Base-by-base conservation (phyloP, 2,113 vertebrate species). In the Columbina picui region DNA sequence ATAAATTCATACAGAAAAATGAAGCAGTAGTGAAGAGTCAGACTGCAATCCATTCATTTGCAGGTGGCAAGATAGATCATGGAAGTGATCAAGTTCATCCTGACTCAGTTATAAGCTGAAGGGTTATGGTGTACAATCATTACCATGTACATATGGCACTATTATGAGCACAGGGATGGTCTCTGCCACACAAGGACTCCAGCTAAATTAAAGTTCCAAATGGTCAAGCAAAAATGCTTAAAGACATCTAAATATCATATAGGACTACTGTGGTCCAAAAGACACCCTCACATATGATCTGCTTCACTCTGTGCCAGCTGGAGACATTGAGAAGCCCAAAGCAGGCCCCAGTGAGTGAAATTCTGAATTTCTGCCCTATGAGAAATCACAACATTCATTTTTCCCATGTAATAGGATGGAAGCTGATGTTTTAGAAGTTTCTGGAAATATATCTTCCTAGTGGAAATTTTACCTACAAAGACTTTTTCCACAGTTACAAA, bases 231-330 rank as follows among this genome's bases (percentile, higher is more conserved):
- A 85, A 91, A 88, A 52, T 7, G 7, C 30, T 27, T 59, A 36
- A 82, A 94, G 77, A 25, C 12, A 64, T 61, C 30, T 45, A 77
- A 83, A 17, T 45, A 83, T 45, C 41, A 53, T 8, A 34, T 0
- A 65, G 65, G 30, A 57, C 55, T 80, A 43, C 30, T 61, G 25
- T 17, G 27, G n/a, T n/a, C 6, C 1, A 17, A 79, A 41, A 94
- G 17, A 75, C 38, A 45, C 23, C 43, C 60, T 64, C 36, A 78
- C 6, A 59, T 87, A 90, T 14, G 22, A 92, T 13, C 34, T 0
- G 0, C 23, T 79, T 59, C 43, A 56, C 67, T 78, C 65, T 4
- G 0, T 21, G 26, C 2, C 4, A 85, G 67, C 39, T 7, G 7
- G 29, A 83, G 38, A 65, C 19, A 22, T 34, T 3, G 3, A 85